Evolutionary conservation across 2,113 vertebrate species (phyloP).

Genomic region (Plotosus lineatus): DNA sequence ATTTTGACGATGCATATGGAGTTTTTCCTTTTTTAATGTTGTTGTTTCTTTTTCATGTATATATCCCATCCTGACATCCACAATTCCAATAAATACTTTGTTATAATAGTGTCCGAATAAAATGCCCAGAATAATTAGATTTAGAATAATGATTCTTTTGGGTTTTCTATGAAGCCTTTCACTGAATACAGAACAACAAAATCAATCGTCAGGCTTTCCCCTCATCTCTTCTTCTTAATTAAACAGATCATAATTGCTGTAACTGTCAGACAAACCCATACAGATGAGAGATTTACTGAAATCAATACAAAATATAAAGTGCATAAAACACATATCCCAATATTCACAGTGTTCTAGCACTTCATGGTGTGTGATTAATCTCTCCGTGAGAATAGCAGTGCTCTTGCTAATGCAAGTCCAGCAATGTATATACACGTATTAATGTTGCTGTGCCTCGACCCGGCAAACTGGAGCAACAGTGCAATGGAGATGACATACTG

Average conservation of each 20-base stretch:
- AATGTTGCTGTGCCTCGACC: too few species aligned
- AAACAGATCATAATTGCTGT: neutral
- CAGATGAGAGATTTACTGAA: neutral
- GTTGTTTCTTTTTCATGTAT: too few species aligned
- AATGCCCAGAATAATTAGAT: too few species aligned
- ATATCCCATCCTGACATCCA: too few species aligned
- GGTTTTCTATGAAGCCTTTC: neutral
- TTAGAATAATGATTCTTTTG: neutral
- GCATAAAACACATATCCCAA: neutral
- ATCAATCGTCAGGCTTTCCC: too few species aligned
- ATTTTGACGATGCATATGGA: too few species aligned
- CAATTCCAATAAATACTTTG: too few species aligned
- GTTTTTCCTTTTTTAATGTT: too few species aligned
- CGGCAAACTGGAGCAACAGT: too few species aligned
- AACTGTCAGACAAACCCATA: neutral
- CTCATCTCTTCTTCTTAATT: too few species aligned
- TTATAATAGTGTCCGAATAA: too few species aligned
- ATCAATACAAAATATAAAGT: neutral
- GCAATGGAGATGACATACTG: too few species aligned
- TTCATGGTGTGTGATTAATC: neutral
- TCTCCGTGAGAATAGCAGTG: neutral
- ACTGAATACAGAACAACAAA: neutral
- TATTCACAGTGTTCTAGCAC: neutral
- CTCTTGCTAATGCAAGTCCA: neutral
- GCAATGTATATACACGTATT: neutral